Percentiles rank a stretch among this genome's conserved stretches.
Evolutionary conservation across 1,140 invertebrate genomes (phyloP).

Genomic region (Achatina immaculata): DNA sequence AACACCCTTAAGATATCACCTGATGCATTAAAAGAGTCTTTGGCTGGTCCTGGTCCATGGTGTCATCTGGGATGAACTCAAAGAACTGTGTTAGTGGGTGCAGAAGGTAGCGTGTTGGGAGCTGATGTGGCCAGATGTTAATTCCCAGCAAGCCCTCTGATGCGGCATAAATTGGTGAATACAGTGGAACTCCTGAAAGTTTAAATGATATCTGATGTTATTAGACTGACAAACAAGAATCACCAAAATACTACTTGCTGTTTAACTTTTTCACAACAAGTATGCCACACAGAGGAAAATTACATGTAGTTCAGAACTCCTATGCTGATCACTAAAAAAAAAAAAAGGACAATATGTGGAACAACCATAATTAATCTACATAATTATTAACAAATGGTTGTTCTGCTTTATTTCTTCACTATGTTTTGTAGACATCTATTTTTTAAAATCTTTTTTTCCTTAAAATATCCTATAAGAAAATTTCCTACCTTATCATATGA

Average conservation of each 20-base stretch:
- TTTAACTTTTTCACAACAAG: too few relatives aligned
- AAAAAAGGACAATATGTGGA: too few relatives aligned
- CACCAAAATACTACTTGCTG: neutral
- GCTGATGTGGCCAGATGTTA: constrained; percentile 62
- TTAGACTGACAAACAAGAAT: neutral
- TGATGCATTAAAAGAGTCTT: constrained; percentile 63
- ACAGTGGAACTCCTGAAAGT: constrained; percentile 52
- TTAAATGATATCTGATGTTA: neutral
- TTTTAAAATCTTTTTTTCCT: too few relatives aligned
- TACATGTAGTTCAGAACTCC: too few relatives aligned
- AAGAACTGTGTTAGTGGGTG: constrained; percentile 64
- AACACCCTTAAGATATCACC: constrained; percentile 43
- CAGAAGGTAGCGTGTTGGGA: constrained; percentile 60
- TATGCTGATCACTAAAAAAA: too few relatives aligned
- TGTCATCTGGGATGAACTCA: constrained; percentile 68
- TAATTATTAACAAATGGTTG: too few relatives aligned
- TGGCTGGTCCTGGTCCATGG: constrained; percentile 60
- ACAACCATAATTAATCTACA: too few relatives aligned
- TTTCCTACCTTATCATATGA: too few relatives aligned
- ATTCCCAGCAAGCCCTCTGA: constrained; percentile 69
- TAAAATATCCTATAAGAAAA: too few relatives aligned
- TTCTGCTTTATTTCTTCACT: too few relatives aligned
- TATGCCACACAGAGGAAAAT: constrained; percentile 2
- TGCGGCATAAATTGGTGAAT: constrained; percentile 69
- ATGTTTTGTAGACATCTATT: too few relatives aligned